A percentile compares a stretch with the other conserved stretches of the same genome.
Evolutionary conservation across 2,113 vertebrate genomes (phyloP).

Genomic region (Phyllostomus hastatus): DNA sequence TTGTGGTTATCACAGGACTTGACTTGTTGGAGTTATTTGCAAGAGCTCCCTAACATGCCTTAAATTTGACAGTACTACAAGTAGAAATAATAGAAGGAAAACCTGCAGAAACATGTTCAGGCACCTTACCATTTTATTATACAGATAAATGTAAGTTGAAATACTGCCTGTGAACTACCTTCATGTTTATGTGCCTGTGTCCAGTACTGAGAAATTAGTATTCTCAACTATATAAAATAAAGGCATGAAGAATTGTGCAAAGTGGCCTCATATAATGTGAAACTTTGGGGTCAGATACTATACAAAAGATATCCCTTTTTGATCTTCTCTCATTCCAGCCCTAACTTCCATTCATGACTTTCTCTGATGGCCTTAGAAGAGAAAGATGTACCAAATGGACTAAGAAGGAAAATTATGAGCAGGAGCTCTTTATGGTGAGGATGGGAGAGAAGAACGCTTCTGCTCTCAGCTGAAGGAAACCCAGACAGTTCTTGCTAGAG

Average conservation of each 20-base stretch:
- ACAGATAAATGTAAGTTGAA: background rate
- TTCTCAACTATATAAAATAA: no score
- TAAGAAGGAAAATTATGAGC: background rate
- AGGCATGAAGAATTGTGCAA: background rate
- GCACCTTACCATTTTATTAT: background rate
- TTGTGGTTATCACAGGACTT: background rate
- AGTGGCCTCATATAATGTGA: background rate
- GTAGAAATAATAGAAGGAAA: background rate
- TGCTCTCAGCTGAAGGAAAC: background rate
- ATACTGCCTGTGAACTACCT: background rate
- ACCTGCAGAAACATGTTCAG: background rate
- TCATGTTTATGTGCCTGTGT: background rate
- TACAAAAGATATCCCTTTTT: background rate
- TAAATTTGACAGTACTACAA: background rate
- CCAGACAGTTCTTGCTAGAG: background rate
- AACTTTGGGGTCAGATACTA: background rate
- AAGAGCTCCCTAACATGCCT: background rate
- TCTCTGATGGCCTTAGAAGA: background rate
- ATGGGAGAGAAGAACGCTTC: fast-evolving
- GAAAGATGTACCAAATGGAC: background rate
- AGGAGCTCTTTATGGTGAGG: background rate
- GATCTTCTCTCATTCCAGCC: background rate
- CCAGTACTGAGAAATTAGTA: background rate
- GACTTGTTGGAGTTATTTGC: background rate
- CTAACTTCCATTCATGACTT: background rate